These are phyloP conservation scores for Sebastes taczanowskii DNA, from an alignment of 2,797 vertebrate genomes.

Conservation along the genomic window DNA sequence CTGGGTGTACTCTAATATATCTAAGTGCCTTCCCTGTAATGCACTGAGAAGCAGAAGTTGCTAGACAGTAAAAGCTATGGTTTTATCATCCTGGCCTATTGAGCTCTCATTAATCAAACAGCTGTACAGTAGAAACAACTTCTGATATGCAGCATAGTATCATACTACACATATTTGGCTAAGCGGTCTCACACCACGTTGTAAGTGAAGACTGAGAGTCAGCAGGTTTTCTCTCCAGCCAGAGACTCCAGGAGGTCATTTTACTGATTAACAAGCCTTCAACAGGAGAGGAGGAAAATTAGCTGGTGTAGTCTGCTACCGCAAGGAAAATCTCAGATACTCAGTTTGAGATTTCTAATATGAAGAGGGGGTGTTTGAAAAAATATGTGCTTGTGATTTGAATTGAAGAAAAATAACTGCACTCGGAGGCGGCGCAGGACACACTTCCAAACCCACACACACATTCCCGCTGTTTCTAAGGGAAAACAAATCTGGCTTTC, in stretches of 20 bases:
- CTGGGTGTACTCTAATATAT: background rate
- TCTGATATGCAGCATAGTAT: background rate
- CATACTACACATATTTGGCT: background rate
- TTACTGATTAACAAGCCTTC: constrained; percentile 34
- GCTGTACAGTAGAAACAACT: background rate
- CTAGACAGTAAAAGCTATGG: background rate
- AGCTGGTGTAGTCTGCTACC: background rate
- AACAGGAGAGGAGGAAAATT: background rate
- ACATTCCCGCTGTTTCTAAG: constrained; percentile 8
- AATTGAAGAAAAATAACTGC: background rate
- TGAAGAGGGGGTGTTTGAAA: background rate
- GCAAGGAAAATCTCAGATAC: background rate
- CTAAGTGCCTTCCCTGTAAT: background rate
- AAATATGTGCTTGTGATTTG: background rate
- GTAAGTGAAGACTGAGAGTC: background rate
- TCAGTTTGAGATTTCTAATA: background rate
- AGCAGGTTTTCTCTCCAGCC: constrained; percentile 22
- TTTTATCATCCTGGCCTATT: background rate
- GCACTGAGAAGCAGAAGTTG: background rate
- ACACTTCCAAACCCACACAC: background rate
- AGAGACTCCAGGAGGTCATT: constrained; percentile 12
- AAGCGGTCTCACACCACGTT: background rate
- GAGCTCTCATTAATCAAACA: background rate
- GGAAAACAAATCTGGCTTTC: constrained; percentile 25
- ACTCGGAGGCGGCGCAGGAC: background rate